Base-by-base conservation (phyloP, 2,888 invertebrate species). In the Drosophila flavopinicola region DNA sequence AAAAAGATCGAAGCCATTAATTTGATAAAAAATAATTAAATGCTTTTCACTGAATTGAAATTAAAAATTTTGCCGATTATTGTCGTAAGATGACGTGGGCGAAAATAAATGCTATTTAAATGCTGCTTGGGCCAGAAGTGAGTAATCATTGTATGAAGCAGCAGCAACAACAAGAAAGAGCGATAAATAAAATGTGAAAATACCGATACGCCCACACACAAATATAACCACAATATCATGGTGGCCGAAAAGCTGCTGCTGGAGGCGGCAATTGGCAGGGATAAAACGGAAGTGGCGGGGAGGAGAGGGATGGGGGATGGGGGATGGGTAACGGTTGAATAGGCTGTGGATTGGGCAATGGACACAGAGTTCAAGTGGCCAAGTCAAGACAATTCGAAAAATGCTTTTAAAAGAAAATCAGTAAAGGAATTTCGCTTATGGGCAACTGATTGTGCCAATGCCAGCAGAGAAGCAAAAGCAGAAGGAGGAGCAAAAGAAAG, bases 391-490 rank as follows among this genome's bases (percentile, higher is more conserved):
- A 83, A 86, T 80, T 84, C 85, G 63, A 74, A 66, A 85, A 83
- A 83, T 85, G 85, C 87, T 74, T 78, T 87, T 85, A 82, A 85
- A 78, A 85, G 82, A 72, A 86, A 84, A 86, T 84, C 78, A 80
- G 66, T 59, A 75, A 59, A 66, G 77, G 75, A 80, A 86, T 82
- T 85, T 85, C 87, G 79, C 80, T 80, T 84, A 86, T 86, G 74
- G 86, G 33, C 84, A 80, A 80, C 80, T 79, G 84, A 86, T 80
- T 86, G 86, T 79, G 63, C 74, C 75, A 70, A 25, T 51, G 68
- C 27, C 54, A 54, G 35, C 35, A 49, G 27, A 23, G 35, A 11
- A 20, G 20, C 4, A 20, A 4, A 45, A 33, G 32, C n/a, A n/a
- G 32, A 49, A 23, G 5, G 11, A 2, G 17, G 17, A 9, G 20